Base-by-base conservation (phyloP, 2,113 vertebrate species). In the Mobula birostris region DNA sequence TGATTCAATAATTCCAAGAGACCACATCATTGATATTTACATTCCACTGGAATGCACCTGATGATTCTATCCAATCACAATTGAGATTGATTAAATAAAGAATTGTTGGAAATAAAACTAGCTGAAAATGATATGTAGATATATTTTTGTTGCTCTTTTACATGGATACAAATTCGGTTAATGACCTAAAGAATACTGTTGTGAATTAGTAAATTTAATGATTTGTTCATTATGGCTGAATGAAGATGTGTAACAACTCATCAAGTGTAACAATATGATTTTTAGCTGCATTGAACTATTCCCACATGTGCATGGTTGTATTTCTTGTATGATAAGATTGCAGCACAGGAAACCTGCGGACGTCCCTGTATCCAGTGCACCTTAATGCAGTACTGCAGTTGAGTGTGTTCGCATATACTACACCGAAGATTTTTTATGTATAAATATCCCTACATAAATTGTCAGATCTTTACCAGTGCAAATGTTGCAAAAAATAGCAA, bases 291-390 rank as follows among this genome's bases (percentile, higher is more conserved):
- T 93, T 93, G 68, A 93, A 76, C 91, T 74, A 56, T 93, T 66
- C 91, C 36, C 91, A 74, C 70, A 32, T 66, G 61, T 90, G 68
- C 91, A 93, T 74, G 91, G 88, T 93, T 40, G 36, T 93, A 93
- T 76, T 93, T 74, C 68, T 74, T 93, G 70, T 93, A 93, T 24
- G 56, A 93, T 93, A 93, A 93, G 68, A 93, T 40, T 74, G 68
- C 91, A 93, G 68, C 68, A 93, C 91, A 93, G 85, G 70, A 56
- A 93, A 72, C 91, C 91, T 93, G 91, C 91, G 91, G 91, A 93
- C 91, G 91, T 74, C 91, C 90, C 91, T 93, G 40, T 74, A 93
- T 93, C 68, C 91, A 93, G 91, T 93, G 91, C 91, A 93, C 91
- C 91, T 93, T 93, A 93, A 93, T 93, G 68, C 91, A 92, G 66